Conservation (phyloP, 1,140 invertebrate species). For the Ceratitis capitata region DNA sequence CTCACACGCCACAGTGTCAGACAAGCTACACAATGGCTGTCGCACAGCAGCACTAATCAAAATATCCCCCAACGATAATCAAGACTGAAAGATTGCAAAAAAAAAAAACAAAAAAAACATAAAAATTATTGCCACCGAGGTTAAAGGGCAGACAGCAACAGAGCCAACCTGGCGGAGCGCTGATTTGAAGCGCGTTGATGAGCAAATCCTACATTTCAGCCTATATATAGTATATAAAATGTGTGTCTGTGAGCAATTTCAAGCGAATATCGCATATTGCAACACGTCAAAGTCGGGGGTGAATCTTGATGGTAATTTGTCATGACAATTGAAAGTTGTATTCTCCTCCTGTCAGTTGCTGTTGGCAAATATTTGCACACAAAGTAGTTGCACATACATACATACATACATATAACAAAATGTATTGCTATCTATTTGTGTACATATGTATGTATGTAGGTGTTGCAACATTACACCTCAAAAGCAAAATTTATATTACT, state of each 20-base stretch:
- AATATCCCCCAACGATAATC: conserved; percentile 28
- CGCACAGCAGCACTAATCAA: not conserved
- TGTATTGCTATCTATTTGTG: too few species aligned
- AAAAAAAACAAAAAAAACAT: not conserved
- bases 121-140: not conserved
- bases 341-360: not conserved
- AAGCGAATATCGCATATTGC: not conserved
- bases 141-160: not conserved
- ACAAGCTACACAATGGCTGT: not conserved
- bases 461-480: conserved; percentile 27
- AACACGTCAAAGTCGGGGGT: conserved; percentile 41
- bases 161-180: too few species aligned
- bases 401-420: too few species aligned
- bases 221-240: too few species aligned
- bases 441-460: too few species aligned
- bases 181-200: conserved; percentile 2
- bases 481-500: not conserved
- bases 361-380: conserved; percentile 18
- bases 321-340: conserved; percentile 41
- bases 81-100: conserved; percentile 10
- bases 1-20: not conserved
- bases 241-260: not conserved
- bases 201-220: too few species aligned
- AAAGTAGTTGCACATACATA: not conserved
- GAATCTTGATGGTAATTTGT: conserved; percentile 45